A percentile compares a stretch with the other conserved stretches of the same genome.
phyloP scores from a whole-genome alignment of 2,888 invertebrate genomes.

The Phorcus lineatus region DNA sequence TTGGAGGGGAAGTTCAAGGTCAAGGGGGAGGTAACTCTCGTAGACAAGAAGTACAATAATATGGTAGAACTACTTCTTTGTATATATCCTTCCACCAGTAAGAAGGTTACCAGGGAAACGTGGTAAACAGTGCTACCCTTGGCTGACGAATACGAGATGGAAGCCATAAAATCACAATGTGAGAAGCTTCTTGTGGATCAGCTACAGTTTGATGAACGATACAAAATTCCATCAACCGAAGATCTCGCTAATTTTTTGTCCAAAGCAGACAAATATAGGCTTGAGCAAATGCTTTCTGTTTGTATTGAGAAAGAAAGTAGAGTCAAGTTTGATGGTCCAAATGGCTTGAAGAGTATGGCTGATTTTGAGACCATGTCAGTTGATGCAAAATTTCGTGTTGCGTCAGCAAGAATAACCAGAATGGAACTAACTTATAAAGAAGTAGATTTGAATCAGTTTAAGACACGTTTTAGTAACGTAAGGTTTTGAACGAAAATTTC shows the following conservation, averaged over 20 bases:
- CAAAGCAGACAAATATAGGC: not conserved
- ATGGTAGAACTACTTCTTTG: not conserved
- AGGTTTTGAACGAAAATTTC: too few species aligned
- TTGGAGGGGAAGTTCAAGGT: not conserved
- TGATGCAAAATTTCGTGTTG: not conserved
- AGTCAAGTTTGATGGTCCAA: not conserved
- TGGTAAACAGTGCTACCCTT: not conserved
- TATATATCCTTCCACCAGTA: not conserved
- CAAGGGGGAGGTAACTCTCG: not conserved
- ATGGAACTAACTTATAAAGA: too few species aligned
- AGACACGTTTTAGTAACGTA: too few species aligned
- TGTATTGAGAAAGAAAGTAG: not conserved
- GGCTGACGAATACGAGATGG: conserved; percentile 2
- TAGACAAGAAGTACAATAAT: not conserved
- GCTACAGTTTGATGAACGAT: not conserved
- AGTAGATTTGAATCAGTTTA: too few species aligned
- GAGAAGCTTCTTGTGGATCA: not conserved
- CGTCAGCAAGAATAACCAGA: not conserved
- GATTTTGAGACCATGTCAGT: not conserved
- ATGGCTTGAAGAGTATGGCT: not conserved
- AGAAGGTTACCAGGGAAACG: not conserved
- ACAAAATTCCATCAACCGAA: not conserved
- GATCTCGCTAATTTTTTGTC: not conserved
- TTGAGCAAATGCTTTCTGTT: not conserved
- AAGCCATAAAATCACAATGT: not conserved